Conservation (phyloP, 2,797 vertebrate genomes). For the Gobionotothen gibberifrons region DNA sequence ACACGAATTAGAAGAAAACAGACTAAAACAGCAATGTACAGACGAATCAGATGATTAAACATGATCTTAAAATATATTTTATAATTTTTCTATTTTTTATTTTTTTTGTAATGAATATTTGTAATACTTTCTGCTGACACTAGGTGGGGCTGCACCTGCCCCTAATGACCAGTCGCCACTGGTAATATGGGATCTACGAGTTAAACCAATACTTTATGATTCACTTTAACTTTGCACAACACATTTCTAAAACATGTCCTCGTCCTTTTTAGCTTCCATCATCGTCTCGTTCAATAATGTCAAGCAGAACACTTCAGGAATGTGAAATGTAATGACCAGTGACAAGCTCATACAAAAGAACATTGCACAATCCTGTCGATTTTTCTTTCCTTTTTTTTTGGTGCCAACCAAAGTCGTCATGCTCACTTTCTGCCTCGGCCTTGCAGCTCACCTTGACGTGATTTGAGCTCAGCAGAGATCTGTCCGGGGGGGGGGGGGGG, state of each 20-base stretch:
- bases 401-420: slow-evolving; percentile 47
- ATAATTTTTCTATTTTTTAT: too few relatives aligned
- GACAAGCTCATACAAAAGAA: slow-evolving; percentile 69
- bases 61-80: too few relatives aligned
- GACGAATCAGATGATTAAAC: too few relatives aligned
- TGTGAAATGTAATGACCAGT: slow-evolving; percentile 75
- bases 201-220: slow-evolving; percentile 64
- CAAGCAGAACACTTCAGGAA: slow-evolving; percentile 68
- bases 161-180: too few relatives aligned
- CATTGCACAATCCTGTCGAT: slow-evolving; percentile 17
- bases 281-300: slow-evolving; percentile 56
- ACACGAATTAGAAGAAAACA: too few relatives aligned
- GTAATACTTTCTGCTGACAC: too few relatives aligned
- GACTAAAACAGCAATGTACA: too few relatives aligned
- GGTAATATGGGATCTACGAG: slow-evolving; percentile 9
- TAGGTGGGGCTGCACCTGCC: too few relatives aligned
- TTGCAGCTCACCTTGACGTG: slow-evolving; percentile 65
- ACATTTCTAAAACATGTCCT: slow-evolving; percentile 60
- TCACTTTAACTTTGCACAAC: slow-evolving; percentile 63
- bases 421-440: slow-evolving; percentile 41
- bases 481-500: slow-evolving; percentile 26
- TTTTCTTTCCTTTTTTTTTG: slow-evolving; percentile 5
- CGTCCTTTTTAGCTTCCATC: slow-evolving; percentile 45
- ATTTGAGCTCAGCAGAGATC: slow-evolving; percentile 55
- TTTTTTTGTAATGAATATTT: too few relatives aligned